Base-by-base conservation (phyloP, 2,888 invertebrate species). In the Cremastinae sp. region DNA sequence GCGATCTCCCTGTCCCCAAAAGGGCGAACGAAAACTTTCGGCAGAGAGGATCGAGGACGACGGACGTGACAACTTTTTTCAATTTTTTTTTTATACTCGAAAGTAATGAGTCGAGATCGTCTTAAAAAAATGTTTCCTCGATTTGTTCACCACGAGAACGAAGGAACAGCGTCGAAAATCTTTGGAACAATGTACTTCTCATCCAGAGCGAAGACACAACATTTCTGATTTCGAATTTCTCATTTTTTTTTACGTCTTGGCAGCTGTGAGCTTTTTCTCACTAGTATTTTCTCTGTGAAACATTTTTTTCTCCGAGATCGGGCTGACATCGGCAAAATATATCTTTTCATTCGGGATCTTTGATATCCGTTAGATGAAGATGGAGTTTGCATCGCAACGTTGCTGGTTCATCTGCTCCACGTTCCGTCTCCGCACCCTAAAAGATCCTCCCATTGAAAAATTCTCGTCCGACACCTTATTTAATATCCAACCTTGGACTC, bases 351-450 rank as follows among this genome's bases (percentile, higher is more conserved):
- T 49, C 66, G 69, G 55, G 37, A 9, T 64, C 35, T 37, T 39
- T 20, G 16, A 35, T 80, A 70, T 79, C 56, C 84, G 86, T 83
- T 86, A 84, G 84, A 83, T 85, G 85, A 85, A 85, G 83, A 83
- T 84, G 83, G 84, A 84, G 75, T 84, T 85, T 82, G 86, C 83
- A 81, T 85, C 82, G 83, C 82, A 84, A 82, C 81, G 84, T 82
- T 85, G 86, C 74, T 83, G 85, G 80, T 79, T 84, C 80, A 80
- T 87, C 86, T 85, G 86, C 87, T 85, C 85, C 87, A 86, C 86
- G 83, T 87, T 85, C 80, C 83, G 84, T 84, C 84, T 86, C 83
- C 83, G 84, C 79, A 83, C 85, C 86, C 86, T 88, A 84, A 78
- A 86, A 87, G 78, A 82, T 81, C 76, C 80, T 79, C 73, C 81